Conservation (phyloP, 2,113 vertebrate genomes). For the Lutjanus erythropterus region DNA sequence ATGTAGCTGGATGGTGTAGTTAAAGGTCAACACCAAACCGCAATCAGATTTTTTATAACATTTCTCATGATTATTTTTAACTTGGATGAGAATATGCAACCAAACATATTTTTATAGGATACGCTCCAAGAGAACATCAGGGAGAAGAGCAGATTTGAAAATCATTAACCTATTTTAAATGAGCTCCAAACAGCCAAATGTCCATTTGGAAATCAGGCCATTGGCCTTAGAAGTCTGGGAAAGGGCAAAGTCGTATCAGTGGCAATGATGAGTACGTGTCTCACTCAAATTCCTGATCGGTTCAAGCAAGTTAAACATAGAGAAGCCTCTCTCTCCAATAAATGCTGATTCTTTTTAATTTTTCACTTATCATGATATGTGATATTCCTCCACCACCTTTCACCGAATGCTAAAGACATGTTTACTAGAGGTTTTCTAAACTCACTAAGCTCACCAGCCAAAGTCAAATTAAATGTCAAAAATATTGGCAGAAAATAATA, state of each 20-base stretch:
- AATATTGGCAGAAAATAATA: not conserved
- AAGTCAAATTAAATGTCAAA: not conserved
- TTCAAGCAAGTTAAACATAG: not conserved
- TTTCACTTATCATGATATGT: no score
- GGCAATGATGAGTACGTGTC: not conserved
- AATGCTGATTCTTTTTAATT: no score
- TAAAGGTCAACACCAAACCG: not conserved
- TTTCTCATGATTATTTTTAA: not conserved
- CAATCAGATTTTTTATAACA: not conserved
- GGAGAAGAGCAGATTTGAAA: not conserved
- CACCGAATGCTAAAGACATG: not conserved
- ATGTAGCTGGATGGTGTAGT: not conserved
- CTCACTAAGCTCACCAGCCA: not conserved
- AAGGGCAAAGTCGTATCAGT: not conserved
- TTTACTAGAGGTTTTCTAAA: not conserved
- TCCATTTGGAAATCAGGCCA: not conserved
- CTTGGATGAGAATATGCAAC: not conserved
- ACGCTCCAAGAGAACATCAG: not conserved
- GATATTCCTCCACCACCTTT: not conserved
- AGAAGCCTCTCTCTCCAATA: not conserved
- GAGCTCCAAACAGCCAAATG: not conserved
- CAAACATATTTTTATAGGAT: not conserved
- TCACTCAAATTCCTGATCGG: not conserved
- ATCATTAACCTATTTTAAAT: not conserved
- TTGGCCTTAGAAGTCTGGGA: constrained; percentile 23